These are phyloP conservation scores for Dasypus novemcinctus DNA, from an alignment of 2,113 vertebrate genomes.

Conservation along the genomic window DNA sequence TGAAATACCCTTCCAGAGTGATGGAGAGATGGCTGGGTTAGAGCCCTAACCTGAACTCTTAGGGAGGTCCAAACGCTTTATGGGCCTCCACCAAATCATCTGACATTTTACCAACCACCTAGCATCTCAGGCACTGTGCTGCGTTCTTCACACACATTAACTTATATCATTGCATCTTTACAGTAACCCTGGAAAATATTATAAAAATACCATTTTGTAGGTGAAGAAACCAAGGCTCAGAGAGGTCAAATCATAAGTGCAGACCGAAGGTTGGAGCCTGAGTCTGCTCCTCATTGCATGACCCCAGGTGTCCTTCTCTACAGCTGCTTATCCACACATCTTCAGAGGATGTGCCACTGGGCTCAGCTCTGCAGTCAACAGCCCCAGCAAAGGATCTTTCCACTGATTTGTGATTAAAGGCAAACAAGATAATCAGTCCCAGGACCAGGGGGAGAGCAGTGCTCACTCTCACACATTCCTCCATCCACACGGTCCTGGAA, in stretches of 20 bases:
- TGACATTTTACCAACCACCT: background rate
- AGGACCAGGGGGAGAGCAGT: background rate
- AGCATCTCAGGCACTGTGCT: background rate
- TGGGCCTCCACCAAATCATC: background rate
- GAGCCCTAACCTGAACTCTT: background rate
- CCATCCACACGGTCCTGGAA: conserved; percentile 21
- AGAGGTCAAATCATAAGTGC: background rate
- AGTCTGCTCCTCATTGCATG: background rate
- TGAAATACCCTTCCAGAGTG: background rate
- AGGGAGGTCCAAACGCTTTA: background rate
- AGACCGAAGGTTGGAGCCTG: background rate
- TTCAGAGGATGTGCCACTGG: conserved; percentile 37
- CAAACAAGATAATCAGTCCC: conserved; percentile 53
- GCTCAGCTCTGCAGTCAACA: conserved; percentile 32
- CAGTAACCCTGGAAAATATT: background rate
- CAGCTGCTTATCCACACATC: background rate
- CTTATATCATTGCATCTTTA: background rate
- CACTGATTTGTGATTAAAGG: conserved; percentile 60
- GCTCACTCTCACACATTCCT: background rate
- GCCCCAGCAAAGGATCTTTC: background rate
- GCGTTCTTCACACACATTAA: background rate
- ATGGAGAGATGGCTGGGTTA: background rate
- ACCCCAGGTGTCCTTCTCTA: background rate
- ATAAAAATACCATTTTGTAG: background rate
- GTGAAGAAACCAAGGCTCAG: background rate